Evolutionary conservation across 2,113 vertebrate species (phyloP).

Genomic region (Cavia aperea): DNA sequence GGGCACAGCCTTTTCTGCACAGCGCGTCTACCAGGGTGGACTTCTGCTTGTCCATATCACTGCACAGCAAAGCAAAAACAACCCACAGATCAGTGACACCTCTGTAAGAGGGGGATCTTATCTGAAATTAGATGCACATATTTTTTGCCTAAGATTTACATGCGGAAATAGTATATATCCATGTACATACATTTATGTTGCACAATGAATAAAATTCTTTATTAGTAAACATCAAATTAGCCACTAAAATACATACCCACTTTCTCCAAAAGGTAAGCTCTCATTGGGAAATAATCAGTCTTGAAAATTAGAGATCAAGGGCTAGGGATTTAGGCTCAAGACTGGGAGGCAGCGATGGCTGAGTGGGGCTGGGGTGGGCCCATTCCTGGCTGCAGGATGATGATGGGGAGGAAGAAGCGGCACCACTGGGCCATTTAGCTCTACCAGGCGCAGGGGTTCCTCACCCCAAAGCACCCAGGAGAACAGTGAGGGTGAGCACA

Average conservation of each 20-base stretch:
- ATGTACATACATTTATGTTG: background rate
- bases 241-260: background rate
- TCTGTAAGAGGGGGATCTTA: background rate
- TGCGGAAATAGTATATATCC: background rate
- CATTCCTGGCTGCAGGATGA: background rate
- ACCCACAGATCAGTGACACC: background rate
- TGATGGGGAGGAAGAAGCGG: background rate
- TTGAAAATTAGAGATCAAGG: background rate
- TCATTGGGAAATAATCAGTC: background rate
- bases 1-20: constrained; percentile 90
- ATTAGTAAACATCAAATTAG: background rate
- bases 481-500: background rate
- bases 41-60: constrained; percentile 99
- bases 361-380: no score
- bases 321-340: no score
- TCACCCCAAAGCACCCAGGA: background rate
- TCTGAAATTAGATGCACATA: background rate
- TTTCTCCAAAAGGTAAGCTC: background rate
- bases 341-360: no score
- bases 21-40: constrained; percentile 90
- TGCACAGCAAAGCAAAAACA: constrained; percentile 63
- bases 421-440: background rate
- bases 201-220: background rate
- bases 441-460: background rate
- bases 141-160: background rate